These are phyloP conservation scores for Mastacembelus armatus DNA, from an alignment of 2,797 vertebrate genomes.

Conservation along the genomic window DNA sequence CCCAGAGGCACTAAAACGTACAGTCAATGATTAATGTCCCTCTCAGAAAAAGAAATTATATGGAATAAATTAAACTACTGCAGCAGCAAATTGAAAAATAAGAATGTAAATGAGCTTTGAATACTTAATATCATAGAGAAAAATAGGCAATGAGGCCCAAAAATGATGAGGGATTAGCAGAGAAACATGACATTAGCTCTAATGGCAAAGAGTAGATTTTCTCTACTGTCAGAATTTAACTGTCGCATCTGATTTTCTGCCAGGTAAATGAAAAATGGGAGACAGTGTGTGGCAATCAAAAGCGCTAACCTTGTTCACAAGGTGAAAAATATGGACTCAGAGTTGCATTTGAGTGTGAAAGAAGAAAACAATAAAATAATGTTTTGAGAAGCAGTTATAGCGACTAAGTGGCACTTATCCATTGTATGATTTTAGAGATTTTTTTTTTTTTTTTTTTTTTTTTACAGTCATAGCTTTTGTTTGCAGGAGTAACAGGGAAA, in stretches of 20 bases:
- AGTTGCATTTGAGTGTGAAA: slow-evolving; percentile 69
- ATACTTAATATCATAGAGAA: slow-evolving; percentile 99
- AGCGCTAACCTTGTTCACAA: slow-evolving; percentile 75
- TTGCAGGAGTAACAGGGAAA: neutral
- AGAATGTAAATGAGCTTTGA: slow-evolving; percentile 99
- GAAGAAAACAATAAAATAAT: slow-evolving; percentile 64
- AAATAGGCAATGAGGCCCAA: slow-evolving; percentile 92
- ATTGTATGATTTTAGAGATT: slow-evolving; percentile 19
- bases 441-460: no score
- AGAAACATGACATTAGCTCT: slow-evolving; percentile 89
- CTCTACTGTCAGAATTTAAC: slow-evolving; percentile 82
- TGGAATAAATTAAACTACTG: slow-evolving; percentile 99
- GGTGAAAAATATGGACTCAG: slow-evolving; percentile 73
- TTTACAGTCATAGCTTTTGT: slow-evolving; percentile 24
- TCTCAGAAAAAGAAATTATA: slow-evolving; percentile 99
- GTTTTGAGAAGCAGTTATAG: slow-evolving; percentile 52
- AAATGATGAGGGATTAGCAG: slow-evolving; percentile 92
- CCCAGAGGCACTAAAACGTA: slow-evolving; percentile 99
- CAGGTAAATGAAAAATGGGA: slow-evolving; percentile 84
- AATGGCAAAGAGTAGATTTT: slow-evolving; percentile 79
- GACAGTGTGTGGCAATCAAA: slow-evolving; percentile 72
- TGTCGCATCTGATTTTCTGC: slow-evolving; percentile 83
- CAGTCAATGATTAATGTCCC: slow-evolving; percentile 99
- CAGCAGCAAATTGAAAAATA: slow-evolving; percentile 99
- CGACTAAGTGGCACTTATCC: slow-evolving; percentile 46